Conservation (phyloP, 1,140 invertebrate genomes). For the Caenorhabditis inopinata region DNA sequence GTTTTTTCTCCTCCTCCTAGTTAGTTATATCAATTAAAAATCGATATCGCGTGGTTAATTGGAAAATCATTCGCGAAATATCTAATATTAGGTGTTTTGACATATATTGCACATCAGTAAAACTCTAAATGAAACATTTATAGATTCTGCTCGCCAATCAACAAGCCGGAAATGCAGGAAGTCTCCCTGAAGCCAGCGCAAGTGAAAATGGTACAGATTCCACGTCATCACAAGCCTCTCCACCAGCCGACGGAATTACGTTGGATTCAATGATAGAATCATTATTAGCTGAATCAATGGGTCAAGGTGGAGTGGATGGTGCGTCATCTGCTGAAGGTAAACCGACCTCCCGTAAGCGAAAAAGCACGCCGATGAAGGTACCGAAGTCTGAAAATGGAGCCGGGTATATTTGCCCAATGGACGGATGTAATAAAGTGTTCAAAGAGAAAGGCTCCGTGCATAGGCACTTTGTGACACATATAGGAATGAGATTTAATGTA, state of each 20-base stretch:
- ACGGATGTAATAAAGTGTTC: conserved; percentile 19
- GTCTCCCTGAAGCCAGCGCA: not conserved
- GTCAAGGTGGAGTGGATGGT: not conserved
- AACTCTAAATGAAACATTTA: not conserved
- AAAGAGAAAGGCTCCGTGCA: conserved; percentile 4
- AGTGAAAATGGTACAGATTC: not conserved
- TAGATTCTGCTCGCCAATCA: not conserved
- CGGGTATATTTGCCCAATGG: not conserved
- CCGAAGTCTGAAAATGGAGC: not conserved
- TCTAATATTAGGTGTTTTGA: no score
- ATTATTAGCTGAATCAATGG: not conserved
- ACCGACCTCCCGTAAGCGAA: not conserved
- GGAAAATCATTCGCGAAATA: no score
- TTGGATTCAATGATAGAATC: not conserved
- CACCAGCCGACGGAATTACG: not conserved
- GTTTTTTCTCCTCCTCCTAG: no score
- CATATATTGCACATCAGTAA: no score
- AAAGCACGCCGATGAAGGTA: conserved; percentile 4
- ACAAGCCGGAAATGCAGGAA: not conserved
- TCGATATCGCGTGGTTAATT: no score
- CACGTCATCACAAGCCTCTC: not conserved
- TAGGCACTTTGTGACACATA: not conserved
- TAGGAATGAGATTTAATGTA: conserved; percentile 14
- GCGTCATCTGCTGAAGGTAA: not conserved
- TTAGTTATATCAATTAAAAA: no score